phyloP scores from a whole-genome alignment of 2,888 invertebrate species.

The Drosophila meridiana region DNA sequence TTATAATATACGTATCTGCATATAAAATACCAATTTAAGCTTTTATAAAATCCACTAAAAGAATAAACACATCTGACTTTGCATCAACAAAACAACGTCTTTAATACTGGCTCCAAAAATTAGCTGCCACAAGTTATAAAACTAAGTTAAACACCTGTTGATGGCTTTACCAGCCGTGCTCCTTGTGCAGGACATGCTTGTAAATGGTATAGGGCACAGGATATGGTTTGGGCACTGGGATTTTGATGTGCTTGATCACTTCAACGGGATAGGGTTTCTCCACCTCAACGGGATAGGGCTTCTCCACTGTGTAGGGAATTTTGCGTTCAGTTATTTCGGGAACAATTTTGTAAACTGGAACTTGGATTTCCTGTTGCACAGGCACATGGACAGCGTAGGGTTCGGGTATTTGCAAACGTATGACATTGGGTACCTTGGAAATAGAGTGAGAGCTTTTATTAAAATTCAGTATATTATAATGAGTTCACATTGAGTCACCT shows the following conservation, averaged over 20 bases:
- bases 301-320: slow-evolving; percentile 91
- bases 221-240: slow-evolving; percentile 90
- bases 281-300: slow-evolving; percentile 88
- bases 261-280: slow-evolving; percentile 91
- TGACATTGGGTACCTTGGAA: slow-evolving; percentile 86
- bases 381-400: slow-evolving; percentile 90
- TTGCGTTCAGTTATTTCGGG: slow-evolving; percentile 90
- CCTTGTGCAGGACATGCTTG: slow-evolving; percentile 89
- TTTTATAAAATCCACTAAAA: neutral
- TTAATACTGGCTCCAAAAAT: slow-evolving; percentile 43
- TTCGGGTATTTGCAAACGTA: slow-evolving; percentile 90
- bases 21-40: no score
- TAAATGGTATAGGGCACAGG: slow-evolving; percentile 91
- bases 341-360: slow-evolving; percentile 90
- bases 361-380: slow-evolving; percentile 89
- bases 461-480: neutral
- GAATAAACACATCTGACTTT: neutral
- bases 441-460: neutral
- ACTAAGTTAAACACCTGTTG: neutral
- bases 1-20: neutral
- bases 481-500: slow-evolving; percentile 64
- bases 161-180: slow-evolving; percentile 77
- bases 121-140: slow-evolving; percentile 1
- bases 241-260: slow-evolving; percentile 90
- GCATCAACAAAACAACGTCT: slow-evolving; percentile 19